A percentile compares a stretch with the other conserved stretches of the same genome.
Conservation (phyloP, 2,888 invertebrate genomes). For the Schizaphis graminum region DNA sequence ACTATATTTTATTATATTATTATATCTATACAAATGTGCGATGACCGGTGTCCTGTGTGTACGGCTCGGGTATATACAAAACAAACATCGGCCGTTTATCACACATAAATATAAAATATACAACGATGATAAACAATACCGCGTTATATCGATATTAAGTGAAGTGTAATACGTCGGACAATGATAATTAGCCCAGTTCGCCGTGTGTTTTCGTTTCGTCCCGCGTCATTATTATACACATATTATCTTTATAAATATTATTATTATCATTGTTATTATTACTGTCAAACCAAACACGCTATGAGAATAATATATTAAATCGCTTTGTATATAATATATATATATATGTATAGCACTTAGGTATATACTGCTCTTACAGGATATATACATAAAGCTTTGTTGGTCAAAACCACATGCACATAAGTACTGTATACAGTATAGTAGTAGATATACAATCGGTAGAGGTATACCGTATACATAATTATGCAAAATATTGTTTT, state of each 20-base stretch:
- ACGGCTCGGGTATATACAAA: not conserved
- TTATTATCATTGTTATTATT: not conserved
- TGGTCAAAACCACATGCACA: not conserved
- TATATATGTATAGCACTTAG: not conserved
- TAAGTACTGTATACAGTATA: too few relatives aligned
- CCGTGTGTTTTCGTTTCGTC: not conserved
- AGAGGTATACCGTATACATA: too few relatives aligned
- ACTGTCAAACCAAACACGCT: constrained; percentile 2
- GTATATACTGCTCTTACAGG: not conserved
- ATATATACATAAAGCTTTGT: not conserved
- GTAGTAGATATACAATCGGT: too few relatives aligned
- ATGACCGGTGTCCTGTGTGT: not conserved
- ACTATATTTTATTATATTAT: not conserved
- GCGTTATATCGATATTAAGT: not conserved
- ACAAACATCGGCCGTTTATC: constrained; percentile 31
- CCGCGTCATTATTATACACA: not conserved
- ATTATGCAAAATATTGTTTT: too few relatives aligned
- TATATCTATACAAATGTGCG: not conserved
- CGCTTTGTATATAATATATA: not conserved
- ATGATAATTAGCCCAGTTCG: not conserved
- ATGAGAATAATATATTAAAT: not conserved
- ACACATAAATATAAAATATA: not conserved
- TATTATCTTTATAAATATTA: not conserved
- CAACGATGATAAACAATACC: not conserved
- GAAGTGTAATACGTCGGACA: not conserved